phyloP scores from a whole-genome alignment of 2,888 invertebrate genomes.

The Agriotes lineatus region DNA sequence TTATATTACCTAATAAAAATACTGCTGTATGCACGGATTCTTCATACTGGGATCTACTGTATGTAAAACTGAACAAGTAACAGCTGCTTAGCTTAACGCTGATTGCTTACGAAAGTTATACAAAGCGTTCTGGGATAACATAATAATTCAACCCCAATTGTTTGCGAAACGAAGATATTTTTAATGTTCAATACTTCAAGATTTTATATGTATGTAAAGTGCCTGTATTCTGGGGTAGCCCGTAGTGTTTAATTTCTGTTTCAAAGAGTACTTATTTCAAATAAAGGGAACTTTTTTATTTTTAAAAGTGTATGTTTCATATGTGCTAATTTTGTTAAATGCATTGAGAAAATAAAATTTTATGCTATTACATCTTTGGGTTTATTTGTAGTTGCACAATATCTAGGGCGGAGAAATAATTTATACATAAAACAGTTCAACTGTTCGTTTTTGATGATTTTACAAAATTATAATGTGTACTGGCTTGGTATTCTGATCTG shows the following conservation, averaged over 20 bases:
- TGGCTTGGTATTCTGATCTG: too few species aligned
- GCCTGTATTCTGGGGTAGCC: constrained; percentile 39
- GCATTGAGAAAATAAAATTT: constrained; percentile 28
- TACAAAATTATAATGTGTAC: too few species aligned
- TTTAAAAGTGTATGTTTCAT: constrained; percentile 14
- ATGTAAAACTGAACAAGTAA: background rate
- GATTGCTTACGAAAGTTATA: constrained; percentile 16
- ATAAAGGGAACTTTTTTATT: constrained; percentile 4
- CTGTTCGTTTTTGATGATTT: too few species aligned
- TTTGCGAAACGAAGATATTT: constrained; percentile 29
- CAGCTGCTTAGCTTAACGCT: constrained; percentile 11
- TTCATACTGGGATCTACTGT: background rate
- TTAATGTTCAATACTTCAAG: constrained; percentile 29
- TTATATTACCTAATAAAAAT: background rate
- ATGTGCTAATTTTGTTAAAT: constrained; percentile 40
- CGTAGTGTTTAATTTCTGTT: constrained; percentile 16
- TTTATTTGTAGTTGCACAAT: background rate
- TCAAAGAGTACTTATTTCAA: constrained; percentile 21
- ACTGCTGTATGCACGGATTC: background rate
- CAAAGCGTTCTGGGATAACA: background rate
- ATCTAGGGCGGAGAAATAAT: too few species aligned
- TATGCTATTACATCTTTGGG: background rate
- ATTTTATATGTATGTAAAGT: constrained; percentile 39
- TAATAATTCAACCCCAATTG: constrained; percentile 10
- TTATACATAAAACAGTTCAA: too few species aligned